Conservation (phyloP, 2,113 vertebrate species). For the Callionymus lyra region DNA sequence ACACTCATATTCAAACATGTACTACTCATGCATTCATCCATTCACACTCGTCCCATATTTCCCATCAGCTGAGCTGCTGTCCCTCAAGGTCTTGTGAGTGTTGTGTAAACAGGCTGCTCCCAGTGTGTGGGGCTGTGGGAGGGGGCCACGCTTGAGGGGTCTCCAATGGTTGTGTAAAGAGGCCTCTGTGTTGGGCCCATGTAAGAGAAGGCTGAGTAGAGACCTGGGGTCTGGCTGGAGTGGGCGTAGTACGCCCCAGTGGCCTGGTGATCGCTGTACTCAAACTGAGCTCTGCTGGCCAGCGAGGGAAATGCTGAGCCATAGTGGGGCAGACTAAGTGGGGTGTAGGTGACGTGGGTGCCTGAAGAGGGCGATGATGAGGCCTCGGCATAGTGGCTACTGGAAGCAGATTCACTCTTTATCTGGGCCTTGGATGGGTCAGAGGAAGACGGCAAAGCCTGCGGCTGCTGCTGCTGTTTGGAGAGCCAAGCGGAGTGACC, state of each 20-base stretch:
- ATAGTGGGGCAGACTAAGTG: slow-evolving; percentile 94
- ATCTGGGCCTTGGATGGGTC: slow-evolving; percentile 88
- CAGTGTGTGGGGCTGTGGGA: slow-evolving; percentile 97
- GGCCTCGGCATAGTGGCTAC: slow-evolving; percentile 82
- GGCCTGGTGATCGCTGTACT: slow-evolving; percentile 92
- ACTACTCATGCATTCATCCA: slow-evolving; percentile 31
- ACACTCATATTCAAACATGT: background rate
- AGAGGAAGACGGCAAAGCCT: slow-evolving; percentile 71
- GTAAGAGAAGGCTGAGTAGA: slow-evolving; percentile 98
- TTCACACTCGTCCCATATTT: slow-evolving; percentile 54
- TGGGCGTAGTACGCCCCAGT: slow-evolving; percentile 93
- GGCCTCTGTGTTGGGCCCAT: slow-evolving; percentile 97
- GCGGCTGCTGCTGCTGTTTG: slow-evolving; percentile 88
- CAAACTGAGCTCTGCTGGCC: slow-evolving; percentile 93
- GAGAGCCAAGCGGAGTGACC: slow-evolving; percentile 96
- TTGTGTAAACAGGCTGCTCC: slow-evolving; percentile 99
- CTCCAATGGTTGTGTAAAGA: slow-evolving; percentile 96
- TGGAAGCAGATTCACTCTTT: slow-evolving; percentile 83
- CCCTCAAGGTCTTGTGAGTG: slow-evolving; percentile 88
- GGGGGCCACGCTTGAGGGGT: slow-evolving; percentile 87
- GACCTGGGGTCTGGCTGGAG: slow-evolving; percentile 83
- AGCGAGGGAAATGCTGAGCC: slow-evolving; percentile 91
- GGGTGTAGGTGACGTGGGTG: slow-evolving; percentile 92
- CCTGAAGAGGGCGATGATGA: slow-evolving; percentile 71
- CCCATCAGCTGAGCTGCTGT: slow-evolving; percentile 48